A percentile compares a stretch with the other conserved stretches of the same genome.
Conservation (phyloP, 2,888 invertebrate genomes). For the Sminthurides aquaticus region DNA sequence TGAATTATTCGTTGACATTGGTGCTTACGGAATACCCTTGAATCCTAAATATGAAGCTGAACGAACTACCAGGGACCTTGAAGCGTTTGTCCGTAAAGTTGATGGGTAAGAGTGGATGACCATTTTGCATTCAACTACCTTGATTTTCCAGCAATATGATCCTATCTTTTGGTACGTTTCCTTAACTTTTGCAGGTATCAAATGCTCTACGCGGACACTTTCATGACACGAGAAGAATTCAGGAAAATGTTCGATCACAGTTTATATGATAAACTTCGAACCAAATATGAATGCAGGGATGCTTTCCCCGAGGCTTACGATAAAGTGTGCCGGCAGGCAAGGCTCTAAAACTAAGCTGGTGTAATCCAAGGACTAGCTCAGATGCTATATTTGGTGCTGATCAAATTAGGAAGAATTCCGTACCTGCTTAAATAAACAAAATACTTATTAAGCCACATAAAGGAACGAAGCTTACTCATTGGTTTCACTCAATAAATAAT, state of each 20-base stretch:
- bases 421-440: too few relatives aligned
- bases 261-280: conserved; percentile 62
- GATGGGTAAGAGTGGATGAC: conserved; percentile 54
- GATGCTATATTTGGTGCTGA: too few relatives aligned
- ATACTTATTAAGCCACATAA: too few relatives aligned
- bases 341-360: conserved; percentile 35
- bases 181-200: conserved; percentile 60
- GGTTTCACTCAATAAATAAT: too few relatives aligned
- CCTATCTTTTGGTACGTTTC: too few relatives aligned
- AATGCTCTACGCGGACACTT: conserved; percentile 78
- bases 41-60: conserved; percentile 56
- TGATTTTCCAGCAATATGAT: neutral
- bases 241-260: conserved; percentile 70
- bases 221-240: conserved; percentile 66
- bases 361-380: too few relatives aligned
- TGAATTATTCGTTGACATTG: conserved; percentile 70
- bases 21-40: conserved; percentile 70
- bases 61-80: conserved; percentile 60
- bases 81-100: conserved; percentile 61
- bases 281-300: conserved; percentile 55
- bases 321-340: conserved; percentile 58
- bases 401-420: too few relatives aligned
- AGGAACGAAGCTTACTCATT: too few relatives aligned
- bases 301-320: conserved; percentile 77
- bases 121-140: neutral